A percentile compares a stretch with the other conserved stretches of the same genome.
Evolutionary conservation across 2,113 vertebrate genomes (phyloP).

Genomic region (Formicarius rufipectus): DNA sequence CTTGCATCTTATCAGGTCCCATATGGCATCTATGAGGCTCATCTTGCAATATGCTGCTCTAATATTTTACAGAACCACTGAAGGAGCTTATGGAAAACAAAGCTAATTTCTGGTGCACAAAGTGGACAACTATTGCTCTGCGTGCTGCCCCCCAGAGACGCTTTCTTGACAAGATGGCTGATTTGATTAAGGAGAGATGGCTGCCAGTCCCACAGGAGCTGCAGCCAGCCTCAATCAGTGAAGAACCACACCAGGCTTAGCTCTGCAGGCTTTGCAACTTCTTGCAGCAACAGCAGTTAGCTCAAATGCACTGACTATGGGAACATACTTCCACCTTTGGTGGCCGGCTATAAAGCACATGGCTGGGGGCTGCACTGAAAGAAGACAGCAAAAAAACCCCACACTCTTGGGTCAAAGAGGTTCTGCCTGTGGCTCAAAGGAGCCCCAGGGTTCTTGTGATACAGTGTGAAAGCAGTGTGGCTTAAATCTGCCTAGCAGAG

Average conservation of each 20-base stretch:
- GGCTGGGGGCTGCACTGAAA: neutral
- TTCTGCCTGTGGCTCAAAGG: neutral
- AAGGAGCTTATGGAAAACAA: neutral
- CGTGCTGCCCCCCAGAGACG: neutral
- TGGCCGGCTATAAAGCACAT: rapidly evolving
- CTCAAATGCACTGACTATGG: neutral
- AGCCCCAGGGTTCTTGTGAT: neutral
- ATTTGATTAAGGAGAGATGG: neutral
- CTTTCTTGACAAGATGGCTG: neutral
- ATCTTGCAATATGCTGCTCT: neutral
- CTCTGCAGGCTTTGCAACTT: neutral
- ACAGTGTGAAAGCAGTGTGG: rapidly evolving
- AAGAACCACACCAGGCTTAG: neutral
- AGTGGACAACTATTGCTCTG: neutral
- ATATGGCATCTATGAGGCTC: rapidly evolving
- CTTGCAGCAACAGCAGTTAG: neutral
- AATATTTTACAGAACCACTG: neutral
- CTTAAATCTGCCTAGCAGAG: neutral
- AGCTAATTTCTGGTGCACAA: neutral
- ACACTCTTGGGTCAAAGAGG: neutral
- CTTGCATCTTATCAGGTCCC: neutral
- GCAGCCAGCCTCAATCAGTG: rapidly evolving
- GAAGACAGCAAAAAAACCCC: neutral
- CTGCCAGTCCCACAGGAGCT: rapidly evolving
- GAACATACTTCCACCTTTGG: rapidly evolving